phyloP scores from a whole-genome alignment of 2,113 vertebrate genomes.

The Triplophysa rosa region DNA sequence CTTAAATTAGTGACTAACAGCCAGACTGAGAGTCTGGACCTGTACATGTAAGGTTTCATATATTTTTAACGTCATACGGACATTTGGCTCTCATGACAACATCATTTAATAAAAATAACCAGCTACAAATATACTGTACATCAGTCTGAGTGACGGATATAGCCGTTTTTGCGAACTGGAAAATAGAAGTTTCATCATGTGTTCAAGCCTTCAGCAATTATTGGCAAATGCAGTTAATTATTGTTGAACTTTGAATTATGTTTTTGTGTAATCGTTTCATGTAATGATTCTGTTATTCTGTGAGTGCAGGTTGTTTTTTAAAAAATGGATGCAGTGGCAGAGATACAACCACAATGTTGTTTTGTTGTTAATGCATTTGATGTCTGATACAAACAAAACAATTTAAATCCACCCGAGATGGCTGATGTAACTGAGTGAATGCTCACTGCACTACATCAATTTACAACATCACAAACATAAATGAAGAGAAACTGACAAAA shows the following conservation, averaged over 20 bases:
- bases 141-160: constrained; percentile 5
- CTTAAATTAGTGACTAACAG: constrained; percentile 40
- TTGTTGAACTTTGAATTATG: too few species aligned
- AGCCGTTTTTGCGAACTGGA: not conserved
- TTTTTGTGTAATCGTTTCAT: too few species aligned
- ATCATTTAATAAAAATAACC: constrained; percentile 13
- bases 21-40: constrained; percentile 3
- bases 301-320: not conserved
- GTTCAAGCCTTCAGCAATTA: too few species aligned
- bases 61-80: constrained; percentile 49
- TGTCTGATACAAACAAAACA: not conserved
- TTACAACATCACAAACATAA: too few species aligned
- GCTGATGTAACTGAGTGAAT: constrained; percentile 2
- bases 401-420: constrained; percentile 4
- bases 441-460: too few species aligned
- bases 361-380: not conserved
- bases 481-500: too few species aligned
- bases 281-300: not conserved
- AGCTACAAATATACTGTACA: constrained; percentile 3
- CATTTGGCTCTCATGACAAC: constrained; percentile 36
- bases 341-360: not conserved
- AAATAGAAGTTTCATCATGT: not conserved
- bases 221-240: too few species aligned
- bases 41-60: constrained; percentile 47
- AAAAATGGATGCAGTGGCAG: not conserved